Percentiles rank a stretch among this genome's conserved stretches.
These are phyloP conservation scores for Drosophila melanosoma DNA, from an alignment of 2,888 invertebrate species.

Conservation along the genomic window DNA sequence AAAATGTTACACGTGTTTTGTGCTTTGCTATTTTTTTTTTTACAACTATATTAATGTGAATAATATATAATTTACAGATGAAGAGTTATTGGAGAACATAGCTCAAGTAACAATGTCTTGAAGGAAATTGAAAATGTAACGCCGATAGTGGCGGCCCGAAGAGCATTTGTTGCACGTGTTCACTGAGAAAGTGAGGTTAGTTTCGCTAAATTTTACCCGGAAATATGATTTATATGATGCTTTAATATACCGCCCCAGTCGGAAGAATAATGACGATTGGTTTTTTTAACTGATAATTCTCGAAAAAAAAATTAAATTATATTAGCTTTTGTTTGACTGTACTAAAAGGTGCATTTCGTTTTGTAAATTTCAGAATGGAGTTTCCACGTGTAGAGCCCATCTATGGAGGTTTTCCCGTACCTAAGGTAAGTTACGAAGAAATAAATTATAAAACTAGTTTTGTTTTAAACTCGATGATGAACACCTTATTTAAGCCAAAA, in stretches of 20 bases:
- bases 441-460: too few species aligned
- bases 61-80: slow-evolving; percentile 22
- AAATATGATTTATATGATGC: slow-evolving; percentile 47
- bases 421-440: slow-evolving; percentile 21
- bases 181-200: slow-evolving; percentile 38
- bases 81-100: not conserved
- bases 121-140: not conserved
- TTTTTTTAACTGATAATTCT: slow-evolving; percentile 48
- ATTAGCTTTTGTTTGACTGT: not conserved
- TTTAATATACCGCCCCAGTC: slow-evolving; percentile 69
- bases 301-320: not conserved
- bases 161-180: slow-evolving; percentile 37
- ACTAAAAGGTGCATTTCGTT: slow-evolving; percentile 1
- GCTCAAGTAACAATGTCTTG: not conserved
- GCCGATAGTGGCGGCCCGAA: not conserved
- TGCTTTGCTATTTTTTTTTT: not conserved
- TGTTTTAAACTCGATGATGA: slow-evolving; percentile 43
- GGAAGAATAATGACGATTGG: slow-evolving; percentile 65
- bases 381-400: slow-evolving; percentile 11
- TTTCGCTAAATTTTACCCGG: slow-evolving; percentile 12
- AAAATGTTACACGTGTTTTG: slow-evolving; percentile 8
- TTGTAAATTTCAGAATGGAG: slow-evolving; percentile 13
- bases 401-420: too few species aligned
- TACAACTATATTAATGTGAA: not conserved
- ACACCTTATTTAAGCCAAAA: slow-evolving; percentile 57